Base-by-base conservation (phyloP, 2,797 vertebrate genomes). In the Silurus aristotelis region DNA sequence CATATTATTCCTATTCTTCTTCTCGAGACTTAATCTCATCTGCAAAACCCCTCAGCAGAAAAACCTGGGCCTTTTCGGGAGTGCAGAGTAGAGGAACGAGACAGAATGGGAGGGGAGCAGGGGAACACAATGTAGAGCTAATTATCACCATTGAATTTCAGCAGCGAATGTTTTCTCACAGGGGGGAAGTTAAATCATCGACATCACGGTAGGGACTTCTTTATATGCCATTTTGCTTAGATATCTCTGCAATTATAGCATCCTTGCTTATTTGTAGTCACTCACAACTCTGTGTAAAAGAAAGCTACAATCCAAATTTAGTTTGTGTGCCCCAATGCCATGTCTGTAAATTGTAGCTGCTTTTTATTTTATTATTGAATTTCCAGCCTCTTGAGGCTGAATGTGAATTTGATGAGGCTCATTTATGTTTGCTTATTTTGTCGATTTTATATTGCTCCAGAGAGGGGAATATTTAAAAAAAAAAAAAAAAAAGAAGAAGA, bases 1-100 rank as follows among this genome's bases (percentile, higher is more conserved):
- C 91, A 91, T 85, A 92, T 93, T 90, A 91, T 94, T 93, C 92
- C 92, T 94, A 93, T 94, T 92, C 92, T 92, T 91, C 89, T 84
- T 88, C 75, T 86, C 86, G 87, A 90, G 89, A 87, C 91, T 93
- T 93, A 94, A 93, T 95, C 92, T 93, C 83, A 87, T 84, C 85
- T 76, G 87, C 61, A 90, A 10, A 86, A 89, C 88, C 83, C 72
- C 78, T 87, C 77, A 86, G 75, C 83, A 89, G 84, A 88, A 88
- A 80, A 88, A 86, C 83, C 79, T 78, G 52, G 68, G 83, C 79
- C 79, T 60, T 81, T 83, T 58, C 77, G 58, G 61, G 70, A 80
- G 83, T 61, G 46, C 61, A 75, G 77, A 89, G 85, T 48, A 78
- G 76, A 71, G 58, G 63, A 78, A 80, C 31, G 66, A 85, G 46